phyloP scores from a whole-genome alignment of 2,113 vertebrate species.

The Archocentrus centrarchus region DNA sequence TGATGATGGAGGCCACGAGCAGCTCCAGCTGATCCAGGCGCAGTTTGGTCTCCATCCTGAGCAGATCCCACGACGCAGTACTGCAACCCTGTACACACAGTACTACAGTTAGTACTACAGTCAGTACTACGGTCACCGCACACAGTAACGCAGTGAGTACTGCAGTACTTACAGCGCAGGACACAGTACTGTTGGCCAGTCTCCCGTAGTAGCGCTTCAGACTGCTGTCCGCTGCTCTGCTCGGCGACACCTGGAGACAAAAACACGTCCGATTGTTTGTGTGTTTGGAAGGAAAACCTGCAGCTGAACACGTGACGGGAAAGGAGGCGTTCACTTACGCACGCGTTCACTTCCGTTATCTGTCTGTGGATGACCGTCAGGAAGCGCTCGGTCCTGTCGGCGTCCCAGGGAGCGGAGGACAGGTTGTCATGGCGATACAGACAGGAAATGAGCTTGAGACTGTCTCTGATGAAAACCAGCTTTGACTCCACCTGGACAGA shows the following conservation, averaged over 20 bases:
- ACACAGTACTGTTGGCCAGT: background rate
- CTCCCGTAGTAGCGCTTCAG: constrained; percentile 20
- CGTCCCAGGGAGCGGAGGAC: constrained; percentile 16
- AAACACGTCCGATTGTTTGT: background rate
- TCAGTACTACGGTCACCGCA: background rate
- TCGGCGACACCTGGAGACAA: constrained; percentile 3
- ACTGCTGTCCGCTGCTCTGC: rapidly evolving
- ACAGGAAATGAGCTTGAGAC: constrained; percentile 9
- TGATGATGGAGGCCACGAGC: constrained; percentile 2
- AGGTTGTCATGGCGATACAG: constrained; percentile 24
- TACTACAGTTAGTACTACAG: background rate
- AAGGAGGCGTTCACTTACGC: constrained; percentile 37
- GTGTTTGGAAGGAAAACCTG: too few relatives aligned
- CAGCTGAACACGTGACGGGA: background rate
- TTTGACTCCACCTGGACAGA: constrained; percentile 28
- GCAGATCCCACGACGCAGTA: constrained; percentile 33
- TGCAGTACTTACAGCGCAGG: constrained; percentile 8
- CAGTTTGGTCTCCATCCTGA: constrained; percentile 1
- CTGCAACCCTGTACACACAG: constrained; percentile 24
- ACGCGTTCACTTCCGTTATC: background rate
- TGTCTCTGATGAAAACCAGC: constrained; percentile 55
- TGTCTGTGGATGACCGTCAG: constrained; percentile 11
- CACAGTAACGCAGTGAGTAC: background rate
- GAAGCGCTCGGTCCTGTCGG: background rate
- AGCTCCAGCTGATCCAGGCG: constrained; percentile 31